These are phyloP conservation scores for Rhodeus uyekii DNA, from an alignment of 2,797 vertebrate genomes.

Conservation along the genomic window DNA sequence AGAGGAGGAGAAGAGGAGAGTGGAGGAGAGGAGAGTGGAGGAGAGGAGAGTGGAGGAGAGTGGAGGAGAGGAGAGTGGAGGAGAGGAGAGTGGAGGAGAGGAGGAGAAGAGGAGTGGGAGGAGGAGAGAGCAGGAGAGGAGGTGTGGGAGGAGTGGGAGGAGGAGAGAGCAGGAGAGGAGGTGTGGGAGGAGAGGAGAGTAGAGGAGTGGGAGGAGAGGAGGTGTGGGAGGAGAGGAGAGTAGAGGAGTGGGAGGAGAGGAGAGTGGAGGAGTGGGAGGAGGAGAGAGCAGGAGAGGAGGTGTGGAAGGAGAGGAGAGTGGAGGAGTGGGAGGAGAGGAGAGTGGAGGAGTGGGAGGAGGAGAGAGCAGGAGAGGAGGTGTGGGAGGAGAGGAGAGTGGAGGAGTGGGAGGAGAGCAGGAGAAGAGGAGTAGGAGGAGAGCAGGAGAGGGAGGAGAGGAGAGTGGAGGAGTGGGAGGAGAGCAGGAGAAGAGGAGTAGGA, in stretches of 20 bases:
- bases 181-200: conserved; percentile 19
- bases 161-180: conserved; percentile 15
- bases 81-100: too few species aligned
- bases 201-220: too few species aligned
- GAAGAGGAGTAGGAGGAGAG: conserved; percentile 23
- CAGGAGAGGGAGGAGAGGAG: conserved; percentile 9
- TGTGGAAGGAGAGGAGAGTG: conserved; percentile 19
- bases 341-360: too few species aligned
- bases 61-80: conserved; percentile 22
- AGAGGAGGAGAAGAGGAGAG: too few species aligned
- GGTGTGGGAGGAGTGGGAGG: conserved; percentile 19
- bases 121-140: conserved; percentile 11
- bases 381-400: conserved; percentile 19
- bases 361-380: too few species aligned
- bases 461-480: conserved; percentile 25
- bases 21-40: conserved; percentile 17
- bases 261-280: too few species aligned
- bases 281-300: too few species aligned
- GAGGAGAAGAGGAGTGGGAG: conserved; percentile 16
- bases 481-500: too few species aligned
- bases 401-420: too few species aligned
- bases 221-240: conserved; percentile 22
- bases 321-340: conserved; percentile 25
- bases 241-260: conserved; percentile 21
- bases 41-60: conserved; percentile 19